Conservation (phyloP, 1,140 invertebrate species). For the Drosophila sulfurigaster region DNA sequence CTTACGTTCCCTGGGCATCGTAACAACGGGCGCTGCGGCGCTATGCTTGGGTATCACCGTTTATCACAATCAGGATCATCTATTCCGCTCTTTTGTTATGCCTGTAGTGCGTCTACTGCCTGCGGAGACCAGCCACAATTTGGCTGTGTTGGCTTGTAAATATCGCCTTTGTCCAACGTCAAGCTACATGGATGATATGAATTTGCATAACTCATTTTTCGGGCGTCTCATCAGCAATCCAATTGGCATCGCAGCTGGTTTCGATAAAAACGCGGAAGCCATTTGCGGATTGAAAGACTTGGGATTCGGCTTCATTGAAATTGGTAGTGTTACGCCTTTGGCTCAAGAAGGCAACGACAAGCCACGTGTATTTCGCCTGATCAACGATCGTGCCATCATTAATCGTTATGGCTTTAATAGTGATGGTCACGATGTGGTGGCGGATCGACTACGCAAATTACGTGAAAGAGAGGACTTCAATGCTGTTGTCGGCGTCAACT, state of each 20-base stretch:
- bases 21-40: constrained; percentile 58
- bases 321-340: constrained; percentile 97
- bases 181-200: constrained; percentile 86
- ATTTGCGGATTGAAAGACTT: constrained; percentile 92
- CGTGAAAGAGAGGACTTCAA: constrained; percentile 86
- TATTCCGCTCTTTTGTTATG: constrained; percentile 65
- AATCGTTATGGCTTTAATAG: constrained; percentile 98
- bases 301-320: constrained; percentile 98
- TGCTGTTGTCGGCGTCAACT: constrained; percentile 94
- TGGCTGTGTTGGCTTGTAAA: constrained; percentile 91
- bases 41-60: constrained; percentile 47
- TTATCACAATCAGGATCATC: constrained; percentile 50
- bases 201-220: constrained; percentile 90
- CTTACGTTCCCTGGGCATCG: constrained; percentile 61
- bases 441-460: constrained; percentile 87
- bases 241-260: constrained; percentile 98
- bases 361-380: constrained; percentile 95
- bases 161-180: constrained; percentile 89
- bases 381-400: constrained; percentile 95
- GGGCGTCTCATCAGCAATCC: constrained; percentile 93
- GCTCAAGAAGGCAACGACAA: constrained; percentile 96
- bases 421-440: constrained; percentile 93
- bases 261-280: constrained; percentile 98
- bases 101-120: constrained; percentile 66
- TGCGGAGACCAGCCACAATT: constrained; percentile 92